phyloP scores from a whole-genome alignment of 2,113 vertebrate genomes.

The Perca fluviatilis region DNA sequence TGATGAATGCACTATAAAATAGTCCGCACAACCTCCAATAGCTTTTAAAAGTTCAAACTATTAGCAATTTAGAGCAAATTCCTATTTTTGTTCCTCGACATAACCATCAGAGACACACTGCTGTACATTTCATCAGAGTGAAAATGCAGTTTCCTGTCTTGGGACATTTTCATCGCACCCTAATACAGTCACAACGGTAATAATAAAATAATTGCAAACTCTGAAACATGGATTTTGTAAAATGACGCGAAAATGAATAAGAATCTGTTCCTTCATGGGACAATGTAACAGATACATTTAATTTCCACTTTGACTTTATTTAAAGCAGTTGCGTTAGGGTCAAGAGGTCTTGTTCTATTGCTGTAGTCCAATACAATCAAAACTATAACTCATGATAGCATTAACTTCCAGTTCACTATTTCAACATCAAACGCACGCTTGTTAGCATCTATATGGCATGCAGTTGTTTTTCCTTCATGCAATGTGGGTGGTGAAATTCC shows the following conservation, averaged over 20 bases:
- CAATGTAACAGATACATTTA: neutral
- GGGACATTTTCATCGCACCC: neutral
- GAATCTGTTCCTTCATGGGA: no score
- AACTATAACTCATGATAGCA: neutral
- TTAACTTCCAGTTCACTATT: neutral
- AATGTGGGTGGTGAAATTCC: neutral
- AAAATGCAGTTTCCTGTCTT: neutral
- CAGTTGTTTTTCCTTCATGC: neutral
- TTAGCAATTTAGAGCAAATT: slow-evolving; percentile 4
- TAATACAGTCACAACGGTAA: neutral
- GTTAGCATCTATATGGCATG: neutral
- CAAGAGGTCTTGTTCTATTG: neutral
- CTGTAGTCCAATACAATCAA: neutral
- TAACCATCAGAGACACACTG: neutral
- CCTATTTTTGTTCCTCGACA: neutral
- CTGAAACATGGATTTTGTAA: neutral
- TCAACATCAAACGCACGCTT: neutral
- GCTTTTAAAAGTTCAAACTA: slow-evolving; percentile 35
- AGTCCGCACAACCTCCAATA: neutral
- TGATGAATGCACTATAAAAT: slow-evolving; percentile 43
- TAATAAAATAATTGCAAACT: neutral
- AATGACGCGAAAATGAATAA: neutral
- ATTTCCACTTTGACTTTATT: neutral
- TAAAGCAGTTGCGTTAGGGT: neutral
- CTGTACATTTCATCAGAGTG: slow-evolving; percentile 1